Evolutionary conservation across 2,888 invertebrate species (phyloP).

Genomic region (Eurytoma adleriae): DNA sequence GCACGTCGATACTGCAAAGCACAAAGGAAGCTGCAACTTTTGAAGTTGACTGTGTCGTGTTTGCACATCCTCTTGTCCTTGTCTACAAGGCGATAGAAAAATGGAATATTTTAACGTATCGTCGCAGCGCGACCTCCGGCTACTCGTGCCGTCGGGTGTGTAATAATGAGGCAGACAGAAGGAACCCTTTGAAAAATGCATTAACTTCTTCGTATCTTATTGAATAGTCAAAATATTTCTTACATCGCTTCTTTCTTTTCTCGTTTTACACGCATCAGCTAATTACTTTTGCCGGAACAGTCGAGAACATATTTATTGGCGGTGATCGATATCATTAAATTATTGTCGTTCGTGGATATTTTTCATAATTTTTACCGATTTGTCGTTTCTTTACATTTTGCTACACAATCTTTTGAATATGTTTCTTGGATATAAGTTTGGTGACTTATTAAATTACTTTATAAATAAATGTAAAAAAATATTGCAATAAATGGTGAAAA

Average conservation of each 20-base stretch:
- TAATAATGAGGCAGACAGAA: conserved; percentile 45
- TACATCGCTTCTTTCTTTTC: conserved; percentile 22
- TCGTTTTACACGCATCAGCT: conserved; percentile 19
- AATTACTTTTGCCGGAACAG: conserved; percentile 10
- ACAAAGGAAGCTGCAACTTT: conserved; percentile 16
- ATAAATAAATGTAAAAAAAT: conserved; percentile 2
- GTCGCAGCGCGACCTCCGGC: conserved; percentile 13
- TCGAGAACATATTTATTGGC: conserved; percentile 10
- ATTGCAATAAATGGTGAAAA: conserved; percentile 12
- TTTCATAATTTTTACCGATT: background rate
- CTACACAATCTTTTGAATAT: background rate
- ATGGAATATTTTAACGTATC: conserved; percentile 16
- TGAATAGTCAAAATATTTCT: conserved; percentile 37
- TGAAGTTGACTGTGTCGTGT: conserved; percentile 9
- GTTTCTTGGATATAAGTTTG: background rate
- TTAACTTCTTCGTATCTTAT: conserved; percentile 30
- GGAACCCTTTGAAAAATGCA: conserved; percentile 28
- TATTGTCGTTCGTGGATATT: conserved; percentile 33
- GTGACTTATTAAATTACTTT: background rate
- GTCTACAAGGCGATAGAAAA: conserved; percentile 7
- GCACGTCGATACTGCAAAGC: conserved; percentile 1
- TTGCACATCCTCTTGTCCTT: conserved; percentile 17
- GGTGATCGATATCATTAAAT: conserved; percentile 22
- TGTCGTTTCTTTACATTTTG: conserved; percentile 17
- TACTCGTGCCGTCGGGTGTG: conserved; percentile 36